Conservation (phyloP, 2,113 vertebrate genomes). For the Abramis brama region DNA sequence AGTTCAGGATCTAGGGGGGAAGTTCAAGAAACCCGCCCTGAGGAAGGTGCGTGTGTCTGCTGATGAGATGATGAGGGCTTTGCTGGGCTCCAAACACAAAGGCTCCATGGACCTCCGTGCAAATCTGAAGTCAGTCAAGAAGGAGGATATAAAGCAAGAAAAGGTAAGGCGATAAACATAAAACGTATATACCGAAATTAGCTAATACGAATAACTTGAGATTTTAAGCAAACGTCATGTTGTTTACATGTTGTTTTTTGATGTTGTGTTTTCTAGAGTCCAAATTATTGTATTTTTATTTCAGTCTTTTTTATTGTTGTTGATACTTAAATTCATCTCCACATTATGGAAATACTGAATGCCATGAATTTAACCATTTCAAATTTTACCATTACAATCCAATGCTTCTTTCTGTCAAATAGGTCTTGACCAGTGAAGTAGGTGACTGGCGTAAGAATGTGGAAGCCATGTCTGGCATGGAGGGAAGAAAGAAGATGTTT, state of each 20-base stretch:
- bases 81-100: slow-evolving; percentile 90
- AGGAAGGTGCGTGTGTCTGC: slow-evolving; percentile 84
- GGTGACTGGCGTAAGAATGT: slow-evolving; percentile 98
- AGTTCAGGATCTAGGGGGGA: slow-evolving; percentile 84
- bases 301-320: neutral
- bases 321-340: neutral
- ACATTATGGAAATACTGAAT: neutral
- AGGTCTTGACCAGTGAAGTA: slow-evolving; percentile 90
- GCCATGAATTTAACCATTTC: neutral
- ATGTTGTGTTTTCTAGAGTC: too few species aligned
- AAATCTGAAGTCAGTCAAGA: slow-evolving; percentile 90
- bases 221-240: neutral
- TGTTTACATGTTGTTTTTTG: neutral
- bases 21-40: slow-evolving; percentile 84
- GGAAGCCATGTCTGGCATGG: slow-evolving; percentile 99
- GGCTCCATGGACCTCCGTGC: slow-evolving; percentile 88
- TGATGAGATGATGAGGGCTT: slow-evolving; percentile 85
- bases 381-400: neutral
- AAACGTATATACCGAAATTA: neutral
- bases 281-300: neutral
- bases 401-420: neutral
- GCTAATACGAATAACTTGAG: neutral
- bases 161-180: slow-evolving; percentile 72
- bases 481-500: slow-evolving; percentile 99
- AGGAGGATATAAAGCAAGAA: slow-evolving; percentile 83